phyloP scores from a whole-genome alignment of 2,797 vertebrate species.

The Platalea minor region DNA sequence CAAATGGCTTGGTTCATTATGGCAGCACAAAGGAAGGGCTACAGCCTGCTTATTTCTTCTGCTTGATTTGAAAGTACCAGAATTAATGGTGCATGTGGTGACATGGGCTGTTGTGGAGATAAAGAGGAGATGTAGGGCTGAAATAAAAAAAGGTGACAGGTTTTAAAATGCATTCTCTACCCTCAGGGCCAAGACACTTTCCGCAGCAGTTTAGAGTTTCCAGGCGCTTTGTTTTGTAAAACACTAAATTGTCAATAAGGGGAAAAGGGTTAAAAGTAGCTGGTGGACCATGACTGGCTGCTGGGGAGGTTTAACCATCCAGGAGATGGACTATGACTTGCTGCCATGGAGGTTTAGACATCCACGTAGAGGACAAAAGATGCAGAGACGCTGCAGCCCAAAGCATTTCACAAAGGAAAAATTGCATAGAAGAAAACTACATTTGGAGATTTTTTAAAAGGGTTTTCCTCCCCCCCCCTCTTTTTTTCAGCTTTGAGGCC shows the following conservation, averaged over 20 bases:
- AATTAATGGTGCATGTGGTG: constrained; percentile 47
- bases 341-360: not conserved
- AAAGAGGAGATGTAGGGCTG: not conserved
- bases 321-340: not conserved
- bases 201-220: not conserved
- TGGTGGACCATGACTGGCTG: not conserved
- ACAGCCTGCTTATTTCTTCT: constrained; percentile 7
- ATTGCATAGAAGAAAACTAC: not conserved
- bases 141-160: not conserved
- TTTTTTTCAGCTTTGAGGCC: not conserved
- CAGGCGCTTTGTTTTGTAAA: not conserved
- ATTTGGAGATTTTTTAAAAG: not conserved
- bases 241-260: not conserved
- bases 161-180: not conserved
- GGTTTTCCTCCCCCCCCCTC: fast-evolving
- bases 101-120: not conserved
- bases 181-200: not conserved
- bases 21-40: not conserved
- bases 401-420: not conserved
- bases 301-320: not conserved
- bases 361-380: not conserved
- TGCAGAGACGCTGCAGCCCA: not conserved
- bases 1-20: not conserved
- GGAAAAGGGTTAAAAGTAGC: not conserved
- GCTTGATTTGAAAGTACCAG: constrained; percentile 22